Base-by-base conservation (phyloP, 2,113 vertebrate genomes). In the Ascaphus truei region DNA sequence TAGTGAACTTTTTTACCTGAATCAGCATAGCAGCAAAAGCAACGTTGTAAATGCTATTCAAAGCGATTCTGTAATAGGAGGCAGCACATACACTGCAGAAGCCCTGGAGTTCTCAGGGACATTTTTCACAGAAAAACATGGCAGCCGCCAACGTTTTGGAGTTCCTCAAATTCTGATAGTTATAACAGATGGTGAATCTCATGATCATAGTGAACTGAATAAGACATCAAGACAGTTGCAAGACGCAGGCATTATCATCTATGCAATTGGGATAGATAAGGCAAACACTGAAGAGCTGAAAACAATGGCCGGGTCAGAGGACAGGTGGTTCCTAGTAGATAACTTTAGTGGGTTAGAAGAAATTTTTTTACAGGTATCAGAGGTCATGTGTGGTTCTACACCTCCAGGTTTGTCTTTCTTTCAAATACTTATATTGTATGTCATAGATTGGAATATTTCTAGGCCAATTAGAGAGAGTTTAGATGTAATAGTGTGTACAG, bases 131-230 rank as follows among this genome's bases (percentile, higher is more conserved):
- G 77, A 86, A 43, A 18, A 53, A 20, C 50, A 13, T 1, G 78
- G 83, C 23, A 84, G 86, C 52, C 83, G 81, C 13, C 72, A 74
- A 15, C 45, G 16, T 23, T 56, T 45, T 6, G 75, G 75, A 3
- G 78, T 90, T 6, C 82, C 85, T 15, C 85, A 86, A 11, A 78
- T 87, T 56, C 79, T 90, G 16, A 74, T 88, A 4, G 72, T 86
- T 50, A 76, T 89, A 51, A 85, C 84, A 0, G 84, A 89, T 2
- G 84, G 85, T 18, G 77, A 75, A 2, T 86, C 83, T 7, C 64
- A 84, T 0, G 84, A 89, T 29, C 4, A 22, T 0, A 6, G 16
- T 0, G 22, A 59, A 4, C 76, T 89, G 36, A 65, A 63, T 4
- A 58, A 67, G 9, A 74, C 72, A 0, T 72, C 82, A 7, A 73